phyloP scores from a whole-genome alignment of 2,888 invertebrate species.

The Oscheius sp. region DNA sequence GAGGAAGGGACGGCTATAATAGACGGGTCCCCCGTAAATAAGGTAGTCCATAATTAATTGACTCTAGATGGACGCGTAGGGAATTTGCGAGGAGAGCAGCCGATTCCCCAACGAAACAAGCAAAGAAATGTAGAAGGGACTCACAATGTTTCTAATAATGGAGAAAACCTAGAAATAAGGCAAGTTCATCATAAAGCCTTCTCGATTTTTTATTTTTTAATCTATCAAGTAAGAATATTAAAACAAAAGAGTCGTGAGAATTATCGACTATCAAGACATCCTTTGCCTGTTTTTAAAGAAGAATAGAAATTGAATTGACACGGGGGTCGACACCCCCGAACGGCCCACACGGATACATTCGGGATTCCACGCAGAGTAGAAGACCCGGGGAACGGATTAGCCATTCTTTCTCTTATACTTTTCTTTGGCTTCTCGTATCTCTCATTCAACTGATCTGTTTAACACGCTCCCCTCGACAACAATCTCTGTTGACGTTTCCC shows the following conservation, averaged over 20 bases:
- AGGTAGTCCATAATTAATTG: constrained; percentile 31
- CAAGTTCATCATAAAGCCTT: no score
- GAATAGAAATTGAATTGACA: constrained; percentile 16
- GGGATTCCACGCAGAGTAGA: constrained; percentile 20
- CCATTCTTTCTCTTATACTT: constrained; percentile 5
- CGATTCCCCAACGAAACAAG: no score
- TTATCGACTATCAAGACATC: background rate
- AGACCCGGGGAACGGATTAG: constrained; percentile 19
- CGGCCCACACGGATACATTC: constrained; percentile 6
- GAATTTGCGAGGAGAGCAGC: background rate
- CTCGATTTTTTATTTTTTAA: no score
- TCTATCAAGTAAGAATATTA: no score
- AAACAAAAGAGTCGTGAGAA: background rate
- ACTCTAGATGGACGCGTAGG: constrained; percentile 8
- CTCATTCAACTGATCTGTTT: no score
- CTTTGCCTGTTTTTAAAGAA: constrained; percentile 9
- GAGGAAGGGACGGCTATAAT: constrained; percentile 21
- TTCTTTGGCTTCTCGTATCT: background rate
- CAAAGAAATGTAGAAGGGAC: no score
- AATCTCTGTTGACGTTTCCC: background rate
- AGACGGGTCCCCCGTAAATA: constrained; percentile 23
- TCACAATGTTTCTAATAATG: no score
- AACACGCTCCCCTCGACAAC: no score
- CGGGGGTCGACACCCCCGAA: constrained; percentile 9
- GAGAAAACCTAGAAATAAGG: no score